phyloP scores from a whole-genome alignment of 2,888 invertebrate genomes.

The Andrena chrysosceles region DNA sequence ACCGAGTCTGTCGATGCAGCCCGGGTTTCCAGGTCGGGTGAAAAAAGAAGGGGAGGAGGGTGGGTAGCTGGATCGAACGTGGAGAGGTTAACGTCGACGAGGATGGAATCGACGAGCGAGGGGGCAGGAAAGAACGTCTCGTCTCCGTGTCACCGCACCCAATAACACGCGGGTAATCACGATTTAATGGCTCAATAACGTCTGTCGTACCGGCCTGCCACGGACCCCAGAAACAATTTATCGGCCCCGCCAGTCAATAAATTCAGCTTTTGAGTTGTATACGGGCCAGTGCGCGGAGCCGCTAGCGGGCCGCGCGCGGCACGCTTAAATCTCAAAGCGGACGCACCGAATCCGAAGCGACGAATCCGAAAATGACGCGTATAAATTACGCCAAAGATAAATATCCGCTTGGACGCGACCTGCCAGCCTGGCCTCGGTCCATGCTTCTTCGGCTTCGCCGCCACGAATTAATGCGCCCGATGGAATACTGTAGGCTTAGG shows the following conservation, averaged over 20 bases:
- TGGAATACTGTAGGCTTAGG: background rate
- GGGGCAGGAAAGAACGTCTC: slow-evolving; percentile 66
- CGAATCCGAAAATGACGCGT: slow-evolving; percentile 64
- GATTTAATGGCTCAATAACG: slow-evolving; percentile 83
- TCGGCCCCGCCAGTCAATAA: slow-evolving; percentile 80
- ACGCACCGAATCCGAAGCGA: slow-evolving; percentile 58
- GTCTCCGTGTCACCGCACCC: slow-evolving; percentile 77
- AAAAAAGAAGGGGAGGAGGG: background rate
- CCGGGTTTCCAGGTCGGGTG: background rate
- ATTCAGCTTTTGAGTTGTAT: slow-evolving; percentile 79
- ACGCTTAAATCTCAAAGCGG: slow-evolving; percentile 61
- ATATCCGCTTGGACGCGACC: slow-evolving; percentile 38
- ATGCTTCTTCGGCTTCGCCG: slow-evolving; percentile 15
- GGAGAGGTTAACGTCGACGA: slow-evolving; percentile 5
- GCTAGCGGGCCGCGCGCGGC: slow-evolving; percentile 38
- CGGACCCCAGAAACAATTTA: slow-evolving; percentile 79
- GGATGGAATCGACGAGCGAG: background rate
- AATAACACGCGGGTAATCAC: slow-evolving; percentile 82
- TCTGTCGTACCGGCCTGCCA: slow-evolving; percentile 72
- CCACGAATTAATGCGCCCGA: slow-evolving; percentile 16
- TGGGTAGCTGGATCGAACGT: slow-evolving; percentile 7
- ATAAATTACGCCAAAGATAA: slow-evolving; percentile 64
- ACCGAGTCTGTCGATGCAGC: background rate
- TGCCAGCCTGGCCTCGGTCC: background rate
- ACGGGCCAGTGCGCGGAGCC: slow-evolving; percentile 55